Percentiles rank a stretch among this genome's conserved stretches.
phyloP scores from a whole-genome alignment of 2,888 invertebrate genomes.

The Apamea epomidion region DNA sequence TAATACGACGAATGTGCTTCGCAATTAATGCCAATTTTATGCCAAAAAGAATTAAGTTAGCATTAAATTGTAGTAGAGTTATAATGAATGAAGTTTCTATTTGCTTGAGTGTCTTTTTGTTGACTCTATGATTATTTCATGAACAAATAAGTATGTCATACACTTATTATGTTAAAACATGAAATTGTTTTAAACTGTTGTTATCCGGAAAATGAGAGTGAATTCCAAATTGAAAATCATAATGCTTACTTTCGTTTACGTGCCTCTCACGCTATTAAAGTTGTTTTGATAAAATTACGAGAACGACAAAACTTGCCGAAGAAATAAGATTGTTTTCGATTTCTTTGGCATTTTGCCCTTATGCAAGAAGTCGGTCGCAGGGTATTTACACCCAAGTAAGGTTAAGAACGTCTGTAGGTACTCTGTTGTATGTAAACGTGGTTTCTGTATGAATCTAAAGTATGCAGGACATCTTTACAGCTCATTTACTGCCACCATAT shows the following conservation, averaged over 20 bases:
- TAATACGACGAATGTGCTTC: constrained; percentile 71
- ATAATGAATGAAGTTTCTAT: constrained; percentile 74
- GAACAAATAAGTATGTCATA: constrained; percentile 55
- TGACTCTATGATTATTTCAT: constrained; percentile 60
- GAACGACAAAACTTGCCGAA: constrained; percentile 45
- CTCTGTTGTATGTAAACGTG: background rate
- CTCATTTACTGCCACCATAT: constrained; percentile 24
- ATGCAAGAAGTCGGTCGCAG: constrained; percentile 50
- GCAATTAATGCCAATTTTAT: constrained; percentile 81
- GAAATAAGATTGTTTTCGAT: constrained; percentile 59
- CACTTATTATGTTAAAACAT: constrained; percentile 56
- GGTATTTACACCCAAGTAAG: constrained; percentile 25
- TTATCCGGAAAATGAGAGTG: constrained; percentile 48
- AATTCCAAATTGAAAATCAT: constrained; percentile 49
- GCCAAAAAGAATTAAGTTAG: constrained; percentile 75
- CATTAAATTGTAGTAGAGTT: constrained; percentile 70
- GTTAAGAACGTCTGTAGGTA: background rate
- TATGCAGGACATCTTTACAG: constrained; percentile 14
- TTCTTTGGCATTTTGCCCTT: constrained; percentile 61
- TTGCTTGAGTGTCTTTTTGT: constrained; percentile 60
- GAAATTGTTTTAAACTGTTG: constrained; percentile 45
- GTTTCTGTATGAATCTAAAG: background rate
- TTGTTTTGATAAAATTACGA: constrained; percentile 49
- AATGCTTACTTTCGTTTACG: constrained; percentile 48
- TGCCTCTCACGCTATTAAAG: constrained; percentile 28